Base-by-base conservation (phyloP, 2,888 invertebrate species). In the Ichneumon xanthorius region DNA sequence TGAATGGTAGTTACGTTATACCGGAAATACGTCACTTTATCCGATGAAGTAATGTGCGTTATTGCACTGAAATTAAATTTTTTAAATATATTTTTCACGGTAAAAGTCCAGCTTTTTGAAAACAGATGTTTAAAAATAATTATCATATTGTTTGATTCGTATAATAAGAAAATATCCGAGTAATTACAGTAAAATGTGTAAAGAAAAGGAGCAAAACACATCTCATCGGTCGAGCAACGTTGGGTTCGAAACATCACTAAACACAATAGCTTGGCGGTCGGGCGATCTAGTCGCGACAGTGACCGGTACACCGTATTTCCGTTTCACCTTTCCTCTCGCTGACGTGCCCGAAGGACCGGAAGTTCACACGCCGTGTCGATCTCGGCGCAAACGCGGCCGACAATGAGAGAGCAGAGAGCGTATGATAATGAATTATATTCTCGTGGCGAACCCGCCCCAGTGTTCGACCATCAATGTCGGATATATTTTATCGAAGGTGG, bases 221-320 rank as follows among this genome's bases (percentile, higher is more conserved):
- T 7, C 2, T 58, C 22, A 3, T 4, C 4, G 58, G 26, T 58
- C 22, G 61, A 63, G 33, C 16, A 33, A n/a, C 6, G 30, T 63
- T 63, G 26, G 33, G 30, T 63, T 63, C 14, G 16, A 11, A 63
- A 63, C 16, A 63, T 30, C 61, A 16, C n/a, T 30, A 33, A 16
- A 63, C 61, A 63, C 26, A 58, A 58, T 58, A 26, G 58, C 11
- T 26, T 58, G 14, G 7, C 26, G 58, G 48, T 50, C 33, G 9
- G 22, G 7, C 45, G 61, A 30, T 50, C 14, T 50, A 50, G 33
- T 48, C 65, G n/a, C 45, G 58, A 45, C 55, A 67, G 72, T 65
- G 58, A 76, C 58, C 78, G 78, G 67, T 72, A 33, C 55, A 78
- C 77, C 77, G 78, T 78, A 19, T 67, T 82, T 82, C 72, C 82